Percentiles rank a stretch among this genome's conserved stretches.
phyloP scores from a whole-genome alignment of 2,113 vertebrate genomes.

The Rattus norvegicus region DNA sequence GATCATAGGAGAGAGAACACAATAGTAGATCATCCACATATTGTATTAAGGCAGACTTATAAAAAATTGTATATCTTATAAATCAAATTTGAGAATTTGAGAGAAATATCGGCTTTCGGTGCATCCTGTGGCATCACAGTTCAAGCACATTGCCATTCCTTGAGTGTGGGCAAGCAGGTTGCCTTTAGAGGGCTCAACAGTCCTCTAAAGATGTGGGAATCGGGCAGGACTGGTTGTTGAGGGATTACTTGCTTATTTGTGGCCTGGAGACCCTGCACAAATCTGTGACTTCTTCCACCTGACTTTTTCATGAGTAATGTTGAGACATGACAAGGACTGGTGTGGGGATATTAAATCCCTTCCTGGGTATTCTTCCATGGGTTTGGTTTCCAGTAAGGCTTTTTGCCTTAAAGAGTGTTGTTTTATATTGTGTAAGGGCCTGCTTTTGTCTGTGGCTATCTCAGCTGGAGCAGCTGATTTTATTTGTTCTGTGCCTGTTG shows the following conservation, averaged over 20 bases:
- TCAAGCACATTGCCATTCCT: not conserved
- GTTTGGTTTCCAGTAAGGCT: not conserved
- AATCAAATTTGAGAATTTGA: not conserved
- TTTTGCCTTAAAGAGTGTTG: not conserved
- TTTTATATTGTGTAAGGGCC: not conserved
- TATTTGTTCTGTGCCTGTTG: not conserved
- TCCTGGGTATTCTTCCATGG: not conserved
- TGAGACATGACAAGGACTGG: not conserved
- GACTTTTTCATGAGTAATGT: not conserved
- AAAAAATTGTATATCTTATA: not conserved
- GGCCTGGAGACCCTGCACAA: not conserved
- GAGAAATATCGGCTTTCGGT: not conserved
- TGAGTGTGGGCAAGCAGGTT: not conserved
- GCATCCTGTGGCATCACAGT: not conserved
- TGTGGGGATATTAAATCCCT: fast-evolving
- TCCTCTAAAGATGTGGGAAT: not conserved
- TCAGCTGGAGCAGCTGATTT: not conserved
- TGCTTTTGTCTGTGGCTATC: not conserved
- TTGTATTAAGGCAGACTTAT: not conserved
- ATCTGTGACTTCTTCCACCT: not conserved
- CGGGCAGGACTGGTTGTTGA: not conserved
- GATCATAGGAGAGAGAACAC: not conserved
- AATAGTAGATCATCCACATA: not conserved
- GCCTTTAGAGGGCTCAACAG: not conserved
- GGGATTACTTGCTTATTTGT: not conserved